phyloP scores from a whole-genome alignment of 35 echinoderm and acorn worm genomes.

The Heliocidaris erythrogramma region DNA sequence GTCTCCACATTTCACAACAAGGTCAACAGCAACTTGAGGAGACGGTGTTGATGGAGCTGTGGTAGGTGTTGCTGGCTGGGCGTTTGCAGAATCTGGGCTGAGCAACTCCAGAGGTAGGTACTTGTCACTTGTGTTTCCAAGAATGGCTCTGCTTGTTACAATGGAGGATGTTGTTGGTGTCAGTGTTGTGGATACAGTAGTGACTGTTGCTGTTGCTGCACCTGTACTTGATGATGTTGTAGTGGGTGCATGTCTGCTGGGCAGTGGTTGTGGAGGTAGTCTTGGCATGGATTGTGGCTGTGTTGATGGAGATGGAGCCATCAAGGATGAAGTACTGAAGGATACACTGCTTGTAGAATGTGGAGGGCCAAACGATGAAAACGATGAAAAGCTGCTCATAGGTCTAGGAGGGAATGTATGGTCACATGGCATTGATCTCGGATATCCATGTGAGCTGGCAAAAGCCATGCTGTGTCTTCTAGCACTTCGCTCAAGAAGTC shows the following conservation, averaged over 20 bases:
- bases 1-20: conserved; percentile 93
- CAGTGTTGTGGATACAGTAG: conserved; percentile 22
- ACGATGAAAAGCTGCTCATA: conserved; percentile 16
- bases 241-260: neutral
- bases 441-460: conserved; percentile 8
- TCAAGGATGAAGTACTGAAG: neutral
- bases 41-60: conserved; percentile 27
- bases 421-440: conserved; percentile 16
- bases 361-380: neutral
- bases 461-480: conserved; percentile 25
- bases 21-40: conserved; percentile 61
- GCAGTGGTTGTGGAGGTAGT: neutral
- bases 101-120: conserved; percentile 83
- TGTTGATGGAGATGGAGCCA: neutral
- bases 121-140: conserved; percentile 85
- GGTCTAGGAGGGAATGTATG: neutral
- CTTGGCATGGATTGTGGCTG: neutral
- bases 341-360: neutral
- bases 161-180: conserved; percentile 3
- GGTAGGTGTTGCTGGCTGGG: conserved; percentile 22
- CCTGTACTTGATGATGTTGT: neutral
- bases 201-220: conserved; percentile 28
- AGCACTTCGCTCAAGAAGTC: conserved; percentile 13
- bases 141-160: conserved; percentile 33
- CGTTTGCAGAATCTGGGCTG: conserved; percentile 50